Conservation (phyloP, 2,113 vertebrate species). For the Cheirogaleus medius region DNA sequence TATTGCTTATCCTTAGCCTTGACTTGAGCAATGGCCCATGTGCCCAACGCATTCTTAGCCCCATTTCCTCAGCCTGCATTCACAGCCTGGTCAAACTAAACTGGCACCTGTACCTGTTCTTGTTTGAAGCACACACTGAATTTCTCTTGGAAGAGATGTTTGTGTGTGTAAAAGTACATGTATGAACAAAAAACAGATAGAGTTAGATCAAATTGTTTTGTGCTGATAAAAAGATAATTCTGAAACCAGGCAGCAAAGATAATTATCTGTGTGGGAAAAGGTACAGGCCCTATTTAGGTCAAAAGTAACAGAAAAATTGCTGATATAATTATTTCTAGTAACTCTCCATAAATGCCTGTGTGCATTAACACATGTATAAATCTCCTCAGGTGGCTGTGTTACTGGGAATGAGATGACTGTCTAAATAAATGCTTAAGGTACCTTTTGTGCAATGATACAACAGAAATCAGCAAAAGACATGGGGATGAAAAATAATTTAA, state of each 20-base stretch:
- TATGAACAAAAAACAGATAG: slow-evolving; percentile 14
- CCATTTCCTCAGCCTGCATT: neutral
- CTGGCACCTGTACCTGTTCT: neutral
- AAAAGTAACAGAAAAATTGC: slow-evolving; percentile 81
- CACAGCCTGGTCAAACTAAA: neutral
- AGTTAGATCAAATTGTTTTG: neutral
- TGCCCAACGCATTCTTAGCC: neutral
- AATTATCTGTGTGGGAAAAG: slow-evolving; percentile 75
- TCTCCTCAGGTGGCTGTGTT: slow-evolving; percentile 35
- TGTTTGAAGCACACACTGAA: neutral
- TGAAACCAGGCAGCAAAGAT: slow-evolving; percentile 72
- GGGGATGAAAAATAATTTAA: neutral
- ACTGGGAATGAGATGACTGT: neutral
- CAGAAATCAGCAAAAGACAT: neutral
- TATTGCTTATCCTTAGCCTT: neutral
- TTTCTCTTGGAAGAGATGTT: neutral
- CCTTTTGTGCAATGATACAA: neutral
- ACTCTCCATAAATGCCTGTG: slow-evolving; percentile 44
- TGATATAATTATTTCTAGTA: slow-evolving; percentile 64
- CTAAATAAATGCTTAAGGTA: slow-evolving; percentile 52
- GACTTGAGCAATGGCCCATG: neutral
- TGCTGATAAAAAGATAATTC: slow-evolving; percentile 61
- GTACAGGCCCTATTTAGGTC: slow-evolving; percentile 71
- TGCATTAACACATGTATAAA: slow-evolving; percentile 53
- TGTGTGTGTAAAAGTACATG: neutral